Evolutionary conservation across 2,113 vertebrate genomes (phyloP).

Genomic region (Mugil cephalus): DNA sequence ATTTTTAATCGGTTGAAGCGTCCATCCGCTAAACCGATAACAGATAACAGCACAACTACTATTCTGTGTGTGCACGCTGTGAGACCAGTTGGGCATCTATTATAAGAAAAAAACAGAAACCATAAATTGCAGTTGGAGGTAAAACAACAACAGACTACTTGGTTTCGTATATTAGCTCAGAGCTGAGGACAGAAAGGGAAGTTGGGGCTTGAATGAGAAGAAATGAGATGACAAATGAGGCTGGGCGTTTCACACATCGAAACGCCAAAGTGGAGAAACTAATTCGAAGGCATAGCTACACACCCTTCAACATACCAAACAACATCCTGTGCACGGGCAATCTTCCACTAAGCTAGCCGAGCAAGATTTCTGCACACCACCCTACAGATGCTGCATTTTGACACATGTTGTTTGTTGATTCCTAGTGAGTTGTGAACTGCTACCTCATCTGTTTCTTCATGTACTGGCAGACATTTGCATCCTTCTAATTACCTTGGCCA

Average conservation of each 20-base stretch:
- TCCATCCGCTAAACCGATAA: no score
- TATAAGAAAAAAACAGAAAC: constrained; percentile 5
- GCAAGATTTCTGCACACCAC: constrained; percentile 6
- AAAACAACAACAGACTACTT: not conserved
- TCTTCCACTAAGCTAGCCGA: constrained; percentile 23
- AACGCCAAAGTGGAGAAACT: not conserved
- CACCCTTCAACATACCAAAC: constrained; percentile 3
- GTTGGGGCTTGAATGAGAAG: not conserved
- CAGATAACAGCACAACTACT: no score
- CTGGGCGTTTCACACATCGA: constrained; percentile 26
- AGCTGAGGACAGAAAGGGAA: constrained; percentile 22
- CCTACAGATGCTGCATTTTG: no score
- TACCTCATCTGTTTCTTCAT: not conserved
- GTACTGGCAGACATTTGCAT: not conserved
- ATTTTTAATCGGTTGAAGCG: no score
- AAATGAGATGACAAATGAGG: not conserved
- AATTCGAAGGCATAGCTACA: not conserved
- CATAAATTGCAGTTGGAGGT: not conserved
- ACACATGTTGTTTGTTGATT: not conserved
- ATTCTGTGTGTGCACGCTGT: no score
- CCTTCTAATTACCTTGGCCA: constrained; percentile 91
- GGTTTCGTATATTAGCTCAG: not conserved
- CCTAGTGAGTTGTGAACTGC: not conserved
- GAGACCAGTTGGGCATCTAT: no score
- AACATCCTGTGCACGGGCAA: constrained; percentile 45